These are phyloP conservation scores for Ceramica pisi DNA, from an alignment of 2,888 invertebrate species.

Conservation along the genomic window DNA sequence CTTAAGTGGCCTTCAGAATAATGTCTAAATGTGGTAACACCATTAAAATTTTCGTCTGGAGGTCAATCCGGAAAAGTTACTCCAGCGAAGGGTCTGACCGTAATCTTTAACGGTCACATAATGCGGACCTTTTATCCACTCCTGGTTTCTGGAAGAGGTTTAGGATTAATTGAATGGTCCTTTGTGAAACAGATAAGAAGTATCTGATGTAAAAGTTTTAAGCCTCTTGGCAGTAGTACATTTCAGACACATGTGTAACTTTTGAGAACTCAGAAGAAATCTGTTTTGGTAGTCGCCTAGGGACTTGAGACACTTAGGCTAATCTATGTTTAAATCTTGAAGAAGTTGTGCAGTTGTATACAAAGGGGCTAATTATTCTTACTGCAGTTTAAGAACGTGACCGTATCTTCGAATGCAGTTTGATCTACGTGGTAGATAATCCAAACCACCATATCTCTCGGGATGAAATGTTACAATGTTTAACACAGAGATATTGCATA, in stretches of 20 bases:
- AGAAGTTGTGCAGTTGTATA: conserved; percentile 3
- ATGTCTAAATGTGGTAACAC: conserved; percentile 5
- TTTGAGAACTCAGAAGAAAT: conserved; percentile 15
- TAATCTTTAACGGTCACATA: conserved; percentile 2
- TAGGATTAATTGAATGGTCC: conserved; percentile 2
- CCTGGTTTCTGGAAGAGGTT: conserved; percentile 5
- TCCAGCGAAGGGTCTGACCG: background rate
- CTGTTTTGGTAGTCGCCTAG: conserved; percentile 4
- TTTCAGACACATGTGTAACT: background rate
- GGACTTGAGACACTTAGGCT: background rate
- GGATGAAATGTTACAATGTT: conserved; percentile 3
- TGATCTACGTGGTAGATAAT: conserved; percentile 35
- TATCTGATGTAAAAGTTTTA: conserved; percentile 5
- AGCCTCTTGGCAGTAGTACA: conserved; percentile 1
- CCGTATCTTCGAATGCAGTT: background rate
- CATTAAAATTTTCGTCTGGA: conserved; percentile 4
- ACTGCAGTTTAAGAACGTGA: conserved; percentile 5
- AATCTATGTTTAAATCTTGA: conserved; percentile 2
- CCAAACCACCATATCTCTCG: conserved; percentile 9
- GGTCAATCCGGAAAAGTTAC: background rate
- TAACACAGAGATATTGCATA: conserved; percentile 6
- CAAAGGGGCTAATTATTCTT: background rate
- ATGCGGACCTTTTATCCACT: conserved; percentile 12
- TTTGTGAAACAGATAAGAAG: background rate
- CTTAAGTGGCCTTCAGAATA: background rate